These are phyloP conservation scores for Actinia equina DNA, from an alignment of 64 coral and sea anemone species.

Conservation along the genomic window DNA sequence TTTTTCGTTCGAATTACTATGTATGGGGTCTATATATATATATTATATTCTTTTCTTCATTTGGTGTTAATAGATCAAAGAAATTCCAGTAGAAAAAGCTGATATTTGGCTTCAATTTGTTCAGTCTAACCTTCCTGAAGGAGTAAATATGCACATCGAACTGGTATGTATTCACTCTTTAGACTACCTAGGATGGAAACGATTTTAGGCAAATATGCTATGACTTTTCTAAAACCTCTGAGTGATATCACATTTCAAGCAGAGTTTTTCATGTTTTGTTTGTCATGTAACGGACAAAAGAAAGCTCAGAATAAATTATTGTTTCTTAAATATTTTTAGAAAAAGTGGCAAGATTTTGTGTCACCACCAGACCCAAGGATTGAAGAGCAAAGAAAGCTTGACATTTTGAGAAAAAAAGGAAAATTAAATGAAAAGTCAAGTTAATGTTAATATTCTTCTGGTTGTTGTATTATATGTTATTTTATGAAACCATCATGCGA, in stretches of 20 bases:
- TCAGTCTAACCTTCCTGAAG: conserved; percentile 62
- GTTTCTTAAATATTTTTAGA: conserved; percentile 28
- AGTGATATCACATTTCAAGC: too few relatives aligned
- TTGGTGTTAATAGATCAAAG: conserved; percentile 48
- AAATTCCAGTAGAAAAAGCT: conserved; percentile 69
- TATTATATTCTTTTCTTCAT: background rate
- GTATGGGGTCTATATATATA: too few relatives aligned
- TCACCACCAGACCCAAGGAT: conserved; percentile 78
- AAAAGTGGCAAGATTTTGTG: conserved; percentile 93
- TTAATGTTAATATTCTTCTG: background rate
- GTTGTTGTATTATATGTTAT: background rate
- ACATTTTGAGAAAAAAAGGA: conserved; percentile 63
- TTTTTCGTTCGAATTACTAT: too few relatives aligned
- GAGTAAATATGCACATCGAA: conserved; percentile 73
- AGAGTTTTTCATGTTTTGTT: too few relatives aligned
- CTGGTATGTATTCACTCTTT: too few relatives aligned
- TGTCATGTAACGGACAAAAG: too few relatives aligned
- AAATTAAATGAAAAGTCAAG: background rate
- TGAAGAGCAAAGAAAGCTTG: conserved; percentile 56
- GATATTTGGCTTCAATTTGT: conserved; percentile 80
- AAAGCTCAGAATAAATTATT: too few relatives aligned
- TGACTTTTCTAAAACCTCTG: too few relatives aligned
- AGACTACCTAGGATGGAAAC: too few relatives aligned
- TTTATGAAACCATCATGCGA: background rate
- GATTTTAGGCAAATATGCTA: too few relatives aligned